Evolutionary conservation across 2,113 vertebrate species (phyloP).

Genomic region (Carettochelys insculpta): DNA sequence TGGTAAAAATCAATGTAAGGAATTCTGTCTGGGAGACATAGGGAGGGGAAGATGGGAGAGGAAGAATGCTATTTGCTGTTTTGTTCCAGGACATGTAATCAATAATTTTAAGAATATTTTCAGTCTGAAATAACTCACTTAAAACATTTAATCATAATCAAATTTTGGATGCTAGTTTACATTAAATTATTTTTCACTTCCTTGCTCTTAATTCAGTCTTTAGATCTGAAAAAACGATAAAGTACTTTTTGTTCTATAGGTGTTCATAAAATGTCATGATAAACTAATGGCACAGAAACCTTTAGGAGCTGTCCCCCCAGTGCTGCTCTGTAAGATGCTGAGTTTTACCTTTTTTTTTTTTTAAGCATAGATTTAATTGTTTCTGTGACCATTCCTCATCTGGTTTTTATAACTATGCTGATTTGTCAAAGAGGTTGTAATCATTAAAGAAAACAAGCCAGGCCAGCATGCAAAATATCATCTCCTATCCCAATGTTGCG

Average conservation of each 20-base stretch:
- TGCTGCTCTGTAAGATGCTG: rapidly evolving
- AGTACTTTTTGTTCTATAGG: not conserved
- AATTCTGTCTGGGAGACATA: rapidly evolving
- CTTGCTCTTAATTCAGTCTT: not conserved
- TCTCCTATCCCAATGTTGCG: not conserved
- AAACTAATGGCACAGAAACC: not conserved
- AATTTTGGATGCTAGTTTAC: not conserved
- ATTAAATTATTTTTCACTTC: not conserved
- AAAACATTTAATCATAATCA: not conserved
- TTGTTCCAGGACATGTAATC: not conserved
- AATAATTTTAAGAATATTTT: not conserved
- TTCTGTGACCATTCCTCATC: too few relatives aligned
- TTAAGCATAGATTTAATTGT: not conserved
- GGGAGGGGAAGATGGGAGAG: not conserved
- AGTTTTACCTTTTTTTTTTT: rapidly evolving
- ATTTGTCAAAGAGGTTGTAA: not conserved
- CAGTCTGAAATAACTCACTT: not conserved
- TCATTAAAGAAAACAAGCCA: not conserved
- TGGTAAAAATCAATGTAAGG: not conserved
- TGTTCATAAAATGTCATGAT: not conserved
- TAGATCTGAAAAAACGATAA: not conserved
- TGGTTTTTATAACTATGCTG: not conserved
- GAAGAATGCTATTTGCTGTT: not conserved
- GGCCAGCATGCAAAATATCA: rapidly evolving
- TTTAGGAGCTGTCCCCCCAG: not conserved